Evolutionary conservation across 2,797 vertebrate species (phyloP).

Genomic region (Pangasius macronema): DNA sequence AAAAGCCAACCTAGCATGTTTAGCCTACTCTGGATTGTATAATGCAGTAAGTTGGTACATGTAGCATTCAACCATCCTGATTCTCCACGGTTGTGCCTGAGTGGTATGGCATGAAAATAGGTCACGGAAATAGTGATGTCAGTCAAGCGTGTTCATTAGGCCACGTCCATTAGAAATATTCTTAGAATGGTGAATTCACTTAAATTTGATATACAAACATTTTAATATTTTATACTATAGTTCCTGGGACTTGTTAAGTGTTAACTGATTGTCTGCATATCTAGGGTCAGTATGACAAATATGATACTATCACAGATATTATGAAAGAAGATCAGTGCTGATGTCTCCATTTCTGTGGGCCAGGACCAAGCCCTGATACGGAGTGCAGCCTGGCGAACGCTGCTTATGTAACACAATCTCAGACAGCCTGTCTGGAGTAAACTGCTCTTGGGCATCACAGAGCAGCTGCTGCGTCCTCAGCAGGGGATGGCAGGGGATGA

Average conservation of each 20-base stretch:
- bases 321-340: not conserved
- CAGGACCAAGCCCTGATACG: not conserved
- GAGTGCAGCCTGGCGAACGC: constrained; percentile 59
- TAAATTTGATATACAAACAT: not conserved
- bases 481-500: constrained; percentile 12
- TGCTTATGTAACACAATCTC: constrained; percentile 64
- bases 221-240: not conserved
- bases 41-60: not conserved
- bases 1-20: not conserved
- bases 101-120: not conserved
- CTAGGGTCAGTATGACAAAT: not conserved
- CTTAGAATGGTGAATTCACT: not conserved
- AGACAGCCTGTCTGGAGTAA: constrained; percentile 47
- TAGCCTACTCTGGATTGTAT: not conserved
- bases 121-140: not conserved
- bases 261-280: not conserved
- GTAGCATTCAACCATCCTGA: not conserved
- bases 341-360: not conserved
- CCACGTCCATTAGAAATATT: not conserved
- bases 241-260: not conserved
- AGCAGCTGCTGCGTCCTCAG: constrained; percentile 14
- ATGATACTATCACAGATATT: not conserved
- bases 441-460: constrained; percentile 25
- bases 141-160: not conserved
- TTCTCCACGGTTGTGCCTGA: not conserved